A percentile compares a stretch with the other conserved stretches of the same genome.
Evolutionary conservation across 2,797 vertebrate species (phyloP).

Genomic region (Pagetopsis macropterus): DNA sequence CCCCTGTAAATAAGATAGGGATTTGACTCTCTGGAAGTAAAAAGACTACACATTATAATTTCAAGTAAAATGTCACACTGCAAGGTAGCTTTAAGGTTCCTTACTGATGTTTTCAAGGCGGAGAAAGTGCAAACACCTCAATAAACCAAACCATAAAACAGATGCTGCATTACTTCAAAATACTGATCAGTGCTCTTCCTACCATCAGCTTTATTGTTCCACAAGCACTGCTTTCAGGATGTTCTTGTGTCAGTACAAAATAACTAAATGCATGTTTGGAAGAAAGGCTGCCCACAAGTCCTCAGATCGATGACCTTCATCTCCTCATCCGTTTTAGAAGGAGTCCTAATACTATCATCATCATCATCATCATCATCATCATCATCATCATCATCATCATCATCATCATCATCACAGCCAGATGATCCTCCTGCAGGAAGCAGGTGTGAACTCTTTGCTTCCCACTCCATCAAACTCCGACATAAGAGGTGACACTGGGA

Average conservation of each 20-base stretch:
- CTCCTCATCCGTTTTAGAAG: slow-evolving; percentile 26
- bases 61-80: slow-evolving; percentile 37
- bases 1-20: neutral
- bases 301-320: slow-evolving; percentile 31
- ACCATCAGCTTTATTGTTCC: slow-evolving; percentile 27
- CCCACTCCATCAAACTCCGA: slow-evolving; percentile 39
- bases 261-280: slow-evolving; percentile 23
- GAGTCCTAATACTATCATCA: slow-evolving; percentile 41
- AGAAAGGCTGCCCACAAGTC: slow-evolving; percentile 32
- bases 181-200: slow-evolving; percentile 15
- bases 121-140: slow-evolving; percentile 35
- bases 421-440: slow-evolving; percentile 36
- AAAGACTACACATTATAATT: slow-evolving; percentile 1
- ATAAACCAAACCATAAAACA: slow-evolving; percentile 20
- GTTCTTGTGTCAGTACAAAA: slow-evolving; percentile 35
- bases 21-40: slow-evolving; percentile 6
- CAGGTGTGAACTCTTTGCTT: slow-evolving; percentile 30
- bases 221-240: slow-evolving; percentile 51
- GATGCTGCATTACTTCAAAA: slow-evolving; percentile 13
- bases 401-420: slow-evolving; percentile 31
- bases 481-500: slow-evolving; percentile 36
- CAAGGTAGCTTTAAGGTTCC: slow-evolving; percentile 21
- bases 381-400: neutral
- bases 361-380: slow-evolving; percentile 8
- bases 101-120: slow-evolving; percentile 8